Evolutionary conservation across 2,113 vertebrate species (phyloP).

Genomic region (Scatophagus argus): DNA sequence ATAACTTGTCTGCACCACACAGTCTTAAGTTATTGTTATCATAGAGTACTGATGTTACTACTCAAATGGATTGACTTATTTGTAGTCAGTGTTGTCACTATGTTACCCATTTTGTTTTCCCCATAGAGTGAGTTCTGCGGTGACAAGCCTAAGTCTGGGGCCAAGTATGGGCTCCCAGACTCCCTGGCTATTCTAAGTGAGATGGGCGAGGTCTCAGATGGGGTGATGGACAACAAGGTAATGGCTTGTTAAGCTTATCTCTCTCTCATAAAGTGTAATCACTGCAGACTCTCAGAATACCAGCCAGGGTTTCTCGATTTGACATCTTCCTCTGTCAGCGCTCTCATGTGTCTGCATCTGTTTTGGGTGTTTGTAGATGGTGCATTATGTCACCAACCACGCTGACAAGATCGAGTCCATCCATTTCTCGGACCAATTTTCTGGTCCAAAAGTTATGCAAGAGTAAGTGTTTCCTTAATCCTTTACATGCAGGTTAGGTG

Average conservation of each 20-base stretch:
- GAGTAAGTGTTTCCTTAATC: conserved; percentile 86
- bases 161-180: conserved; percentile 95
- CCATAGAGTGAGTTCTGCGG: conserved; percentile 97
- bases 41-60: background rate
- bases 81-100: background rate
- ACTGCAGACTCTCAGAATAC: background rate
- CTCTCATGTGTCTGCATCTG: background rate
- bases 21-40: background rate
- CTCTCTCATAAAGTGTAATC: background rate
- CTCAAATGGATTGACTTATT: background rate
- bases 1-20: background rate
- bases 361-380: conserved; percentile 87
- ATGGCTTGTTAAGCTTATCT: conserved; percentile 14
- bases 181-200: conserved; percentile 94
- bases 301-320: background rate
- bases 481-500: background rate
- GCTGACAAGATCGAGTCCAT: conserved; percentile 99
- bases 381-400: conserved; percentile 95
- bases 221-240: conserved; percentile 98
- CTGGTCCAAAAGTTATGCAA: conserved; percentile 99
- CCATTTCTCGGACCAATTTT: conserved; percentile 99
- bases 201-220: conserved; percentile 99
- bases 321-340: background rate
- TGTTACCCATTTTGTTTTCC: background rate
- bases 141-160: conserved; percentile 97